These are phyloP conservation scores for Cybosia mesomella DNA, from an alignment of 2,888 invertebrate species.

Conservation along the genomic window DNA sequence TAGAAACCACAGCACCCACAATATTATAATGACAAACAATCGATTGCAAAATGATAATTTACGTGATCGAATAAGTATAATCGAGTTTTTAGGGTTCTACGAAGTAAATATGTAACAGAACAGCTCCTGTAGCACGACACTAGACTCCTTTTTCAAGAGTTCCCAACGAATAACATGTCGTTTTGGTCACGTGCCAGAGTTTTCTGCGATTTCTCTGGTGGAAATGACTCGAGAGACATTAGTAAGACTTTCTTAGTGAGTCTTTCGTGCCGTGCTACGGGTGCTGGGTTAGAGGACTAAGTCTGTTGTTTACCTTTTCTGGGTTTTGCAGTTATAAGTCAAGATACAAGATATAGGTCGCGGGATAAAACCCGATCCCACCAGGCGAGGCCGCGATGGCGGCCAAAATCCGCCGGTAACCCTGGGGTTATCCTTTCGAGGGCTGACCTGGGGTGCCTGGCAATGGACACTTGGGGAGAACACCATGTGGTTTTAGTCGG, in stretches of 20 bases:
- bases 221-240: background rate
- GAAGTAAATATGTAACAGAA: conserved; percentile 24
- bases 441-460: no score
- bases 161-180: background rate
- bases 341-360: no score
- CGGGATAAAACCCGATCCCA: no score
- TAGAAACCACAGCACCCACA: conserved; percentile 83
- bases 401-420: no score
- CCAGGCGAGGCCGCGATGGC: no score
- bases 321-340: background rate
- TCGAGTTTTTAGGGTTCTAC: conserved; percentile 62
- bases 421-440: no score
- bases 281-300: background rate
- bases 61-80: conserved; percentile 78
- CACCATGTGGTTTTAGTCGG: no score
- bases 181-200: background rate
- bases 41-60: conserved; percentile 84
- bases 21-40: conserved; percentile 75
- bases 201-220: background rate
- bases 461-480: no score
- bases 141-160: background rate
- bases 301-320: no score
- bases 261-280: background rate
- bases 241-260: no score
- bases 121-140: background rate